A percentile compares a stretch with the other conserved stretches of the same genome.
These are phyloP conservation scores for Stercorarius parasiticus DNA, from an alignment of 2,113 vertebrate species.

Conservation along the genomic window DNA sequence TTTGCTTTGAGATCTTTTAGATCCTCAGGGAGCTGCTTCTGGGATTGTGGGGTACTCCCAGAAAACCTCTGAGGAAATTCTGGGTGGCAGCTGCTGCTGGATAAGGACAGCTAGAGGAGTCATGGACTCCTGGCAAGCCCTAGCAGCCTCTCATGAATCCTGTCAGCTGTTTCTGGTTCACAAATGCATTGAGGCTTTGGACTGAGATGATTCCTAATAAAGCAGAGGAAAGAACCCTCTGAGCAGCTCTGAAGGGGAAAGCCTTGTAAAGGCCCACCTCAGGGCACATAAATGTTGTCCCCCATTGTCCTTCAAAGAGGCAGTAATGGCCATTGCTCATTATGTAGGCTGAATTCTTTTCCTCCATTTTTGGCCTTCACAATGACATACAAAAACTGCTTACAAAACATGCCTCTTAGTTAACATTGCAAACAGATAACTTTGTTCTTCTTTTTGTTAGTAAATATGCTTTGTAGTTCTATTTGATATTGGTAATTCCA, in stretches of 20 bases:
- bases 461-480: neutral
- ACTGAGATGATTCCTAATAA: neutral
- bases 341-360: neutral
- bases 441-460: neutral
- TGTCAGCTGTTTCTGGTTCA: neutral
- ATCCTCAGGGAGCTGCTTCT: neutral
- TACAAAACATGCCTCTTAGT: neutral
- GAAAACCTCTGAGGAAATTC: neutral
- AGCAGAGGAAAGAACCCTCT: neutral
- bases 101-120: neutral
- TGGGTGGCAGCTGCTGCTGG: neutral
- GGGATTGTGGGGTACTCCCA: neutral
- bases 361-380: neutral
- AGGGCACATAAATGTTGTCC: neutral
- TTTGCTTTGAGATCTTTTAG: neutral
- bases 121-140: neutral
- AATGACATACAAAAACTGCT: neutral
- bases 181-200: neutral
- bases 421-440: neutral
- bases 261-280: neutral
- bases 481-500: neutral
- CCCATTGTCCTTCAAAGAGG: neutral
- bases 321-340: neutral
- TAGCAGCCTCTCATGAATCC: neutral
- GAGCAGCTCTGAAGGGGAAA: neutral